Evolutionary conservation across 2,888 invertebrate species (phyloP), one percentile per base, ranked within the genome.

Genomic region (Agapostemon virescens): DNA sequence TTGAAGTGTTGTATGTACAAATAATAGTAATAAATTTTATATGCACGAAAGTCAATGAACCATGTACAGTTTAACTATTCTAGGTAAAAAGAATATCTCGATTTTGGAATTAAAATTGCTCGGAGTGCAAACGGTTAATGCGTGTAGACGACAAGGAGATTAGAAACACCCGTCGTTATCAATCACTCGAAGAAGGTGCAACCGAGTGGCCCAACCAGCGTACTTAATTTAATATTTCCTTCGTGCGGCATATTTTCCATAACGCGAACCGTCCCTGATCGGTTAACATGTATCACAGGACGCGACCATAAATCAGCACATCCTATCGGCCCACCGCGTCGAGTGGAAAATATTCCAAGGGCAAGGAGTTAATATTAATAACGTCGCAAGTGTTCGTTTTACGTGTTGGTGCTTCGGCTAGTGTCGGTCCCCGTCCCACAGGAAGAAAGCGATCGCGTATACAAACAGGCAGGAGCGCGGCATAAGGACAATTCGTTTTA

Each of bases 281-380:
- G 30, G 40, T 66, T 30, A 40, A 66, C 42, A 72, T 72, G 49
- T 26, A 38, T 20, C 38, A 15, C 38, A 30, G 26, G 38, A 4
- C 36, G 67, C 36, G 17, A 64, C 64, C 64, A 67, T 73, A 73
- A 68, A 68, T 58, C 55, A 23, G 68, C 49, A 26, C 36, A 7
- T 26, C 36, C 36, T 15, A 55, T 52, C 63, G 38, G 36, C 49
- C 63, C 63, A 49, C 67, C 42, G 6, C 67, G 33, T 45, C 30
- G 2, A 40, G 38, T 7, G 13, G 23, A 30, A 23, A 49, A 15
- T 36, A 52, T 52, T 69, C 23, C 9, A 20, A 33, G 17, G 15
- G 33, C 61, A 45, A 45, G 40, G 33, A 63, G n/a, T 70, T 61
- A 63, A 61, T 26, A 71, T 42, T 33, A 71, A 71, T 70, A 58